Evolutionary conservation across 2,888 invertebrate genomes (phyloP).

Genomic region (Polymixis lichenea): DNA sequence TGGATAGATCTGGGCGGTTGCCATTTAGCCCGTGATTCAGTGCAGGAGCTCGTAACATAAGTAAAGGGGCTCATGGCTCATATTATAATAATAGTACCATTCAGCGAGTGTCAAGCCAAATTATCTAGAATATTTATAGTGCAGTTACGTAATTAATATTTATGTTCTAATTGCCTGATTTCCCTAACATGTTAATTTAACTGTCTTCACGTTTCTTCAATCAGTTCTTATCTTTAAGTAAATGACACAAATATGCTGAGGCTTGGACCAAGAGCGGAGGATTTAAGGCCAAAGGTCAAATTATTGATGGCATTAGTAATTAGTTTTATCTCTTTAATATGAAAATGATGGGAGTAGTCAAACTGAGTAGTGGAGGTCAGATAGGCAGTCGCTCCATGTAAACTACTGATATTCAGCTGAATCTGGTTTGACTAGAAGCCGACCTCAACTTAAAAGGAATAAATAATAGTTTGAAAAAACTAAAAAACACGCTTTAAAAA

Average conservation of each 20-base stretch:
- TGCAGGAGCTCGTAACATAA: neutral
- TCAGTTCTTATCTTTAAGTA: conserved; percentile 42
- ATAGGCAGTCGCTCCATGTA: too few relatives aligned
- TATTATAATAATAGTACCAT: conserved; percentile 9
- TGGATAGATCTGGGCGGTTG: conserved; percentile 7
- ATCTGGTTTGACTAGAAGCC: too few relatives aligned
- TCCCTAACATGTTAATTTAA: conserved; percentile 21
- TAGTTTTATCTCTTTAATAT: conserved; percentile 14
- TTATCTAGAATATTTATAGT: neutral
- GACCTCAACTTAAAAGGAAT: too few relatives aligned
- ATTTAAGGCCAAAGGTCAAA: conserved; percentile 25
- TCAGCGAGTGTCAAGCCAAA: conserved; percentile 2
- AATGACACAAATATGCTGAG: conserved; percentile 39
- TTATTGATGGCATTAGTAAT: conserved; percentile 8
- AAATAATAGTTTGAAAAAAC: too few relatives aligned
- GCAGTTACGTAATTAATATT: conserved; percentile 10
- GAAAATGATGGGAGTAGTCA: neutral
- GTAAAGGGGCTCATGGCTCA: conserved; percentile 7
- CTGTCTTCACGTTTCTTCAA: conserved; percentile 35
- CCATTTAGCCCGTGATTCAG: conserved; percentile 4
- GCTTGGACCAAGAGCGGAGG: conserved; percentile 23
- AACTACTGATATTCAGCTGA: too few relatives aligned
- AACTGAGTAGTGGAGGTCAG: too few relatives aligned
- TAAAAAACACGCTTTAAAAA: too few relatives aligned
- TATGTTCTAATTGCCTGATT: conserved; percentile 19